Evolutionary conservation across 2,113 vertebrate species (phyloP).

Genomic region (Chloebia gouldiae): DNA sequence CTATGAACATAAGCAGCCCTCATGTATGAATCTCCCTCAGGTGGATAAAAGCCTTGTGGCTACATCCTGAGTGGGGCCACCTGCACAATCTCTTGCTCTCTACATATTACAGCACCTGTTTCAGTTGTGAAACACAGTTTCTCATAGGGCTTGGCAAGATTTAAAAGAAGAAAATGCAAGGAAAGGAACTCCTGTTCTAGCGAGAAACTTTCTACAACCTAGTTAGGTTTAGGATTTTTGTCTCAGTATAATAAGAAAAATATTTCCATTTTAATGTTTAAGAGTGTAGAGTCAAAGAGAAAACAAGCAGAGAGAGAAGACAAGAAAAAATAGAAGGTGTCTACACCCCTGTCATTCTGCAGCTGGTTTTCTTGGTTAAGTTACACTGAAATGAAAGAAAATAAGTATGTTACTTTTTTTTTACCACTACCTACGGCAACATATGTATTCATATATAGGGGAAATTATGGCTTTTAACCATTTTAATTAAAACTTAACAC

Average conservation of each 20-base stretch:
- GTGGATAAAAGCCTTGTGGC: neutral
- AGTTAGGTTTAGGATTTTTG: neutral
- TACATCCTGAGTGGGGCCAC: neutral
- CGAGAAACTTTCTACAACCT: neutral
- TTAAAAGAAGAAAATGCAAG: neutral
- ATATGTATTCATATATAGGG: neutral
- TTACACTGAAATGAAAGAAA: neutral
- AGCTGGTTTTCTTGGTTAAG: neutral
- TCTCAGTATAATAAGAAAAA: neutral
- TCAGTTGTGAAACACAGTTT: accelerated
- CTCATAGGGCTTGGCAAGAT: neutral
- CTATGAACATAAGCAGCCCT: neutral
- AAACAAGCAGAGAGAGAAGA: neutral
- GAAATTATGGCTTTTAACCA: neutral
- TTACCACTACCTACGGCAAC: neutral
- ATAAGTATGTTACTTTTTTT: neutral
- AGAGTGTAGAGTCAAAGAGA: neutral
- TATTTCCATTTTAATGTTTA: neutral
- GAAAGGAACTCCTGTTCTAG: neutral
- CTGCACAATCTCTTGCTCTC: neutral
- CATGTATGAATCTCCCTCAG: neutral
- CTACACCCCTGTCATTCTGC: neutral
- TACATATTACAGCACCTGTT: neutral
- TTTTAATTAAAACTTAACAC: neutral
- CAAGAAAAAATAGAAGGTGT: neutral